Conservation (phyloP, 2,888 invertebrate species). For the Ellobium chinense region DNA sequence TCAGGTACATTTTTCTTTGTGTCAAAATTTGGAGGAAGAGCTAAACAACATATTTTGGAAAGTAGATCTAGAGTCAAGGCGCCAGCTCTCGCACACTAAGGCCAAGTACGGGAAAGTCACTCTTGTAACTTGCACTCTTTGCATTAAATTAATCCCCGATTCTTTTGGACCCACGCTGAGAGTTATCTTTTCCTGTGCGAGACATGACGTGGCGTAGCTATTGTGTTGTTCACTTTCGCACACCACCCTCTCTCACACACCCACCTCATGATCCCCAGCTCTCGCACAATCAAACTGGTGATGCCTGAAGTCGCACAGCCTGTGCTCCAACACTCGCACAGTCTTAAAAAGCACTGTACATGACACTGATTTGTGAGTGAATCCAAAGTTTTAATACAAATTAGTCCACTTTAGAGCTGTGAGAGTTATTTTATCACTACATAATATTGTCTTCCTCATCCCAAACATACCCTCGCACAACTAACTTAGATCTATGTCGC, state of each 20-base stretch:
- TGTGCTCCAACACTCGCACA: neutral
- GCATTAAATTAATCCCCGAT: neutral
- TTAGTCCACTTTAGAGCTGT: no score
- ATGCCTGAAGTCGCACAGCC: neutral
- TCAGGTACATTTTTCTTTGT: no score
- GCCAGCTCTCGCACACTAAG: neutral
- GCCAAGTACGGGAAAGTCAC: neutral
- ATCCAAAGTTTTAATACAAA: no score
- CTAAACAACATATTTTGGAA: no score
- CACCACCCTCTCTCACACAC: neutral
- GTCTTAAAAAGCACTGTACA: neutral
- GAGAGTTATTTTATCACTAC: no score
- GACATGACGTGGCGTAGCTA: neutral
- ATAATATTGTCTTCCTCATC: no score
- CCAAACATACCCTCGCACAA: no score
- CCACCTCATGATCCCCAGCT: neutral
- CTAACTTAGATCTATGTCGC: no score
- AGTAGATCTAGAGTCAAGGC: neutral
- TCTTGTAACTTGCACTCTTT: neutral
- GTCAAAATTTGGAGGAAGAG: no score
- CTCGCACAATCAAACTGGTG: neutral
- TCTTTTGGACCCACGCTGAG: neutral
- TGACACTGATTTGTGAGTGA: no score
- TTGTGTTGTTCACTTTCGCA: neutral
- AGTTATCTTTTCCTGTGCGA: slow-evolving; percentile 9